Conservation (phyloP, 2,888 invertebrate species). For the Steromphala cineraria region DNA sequence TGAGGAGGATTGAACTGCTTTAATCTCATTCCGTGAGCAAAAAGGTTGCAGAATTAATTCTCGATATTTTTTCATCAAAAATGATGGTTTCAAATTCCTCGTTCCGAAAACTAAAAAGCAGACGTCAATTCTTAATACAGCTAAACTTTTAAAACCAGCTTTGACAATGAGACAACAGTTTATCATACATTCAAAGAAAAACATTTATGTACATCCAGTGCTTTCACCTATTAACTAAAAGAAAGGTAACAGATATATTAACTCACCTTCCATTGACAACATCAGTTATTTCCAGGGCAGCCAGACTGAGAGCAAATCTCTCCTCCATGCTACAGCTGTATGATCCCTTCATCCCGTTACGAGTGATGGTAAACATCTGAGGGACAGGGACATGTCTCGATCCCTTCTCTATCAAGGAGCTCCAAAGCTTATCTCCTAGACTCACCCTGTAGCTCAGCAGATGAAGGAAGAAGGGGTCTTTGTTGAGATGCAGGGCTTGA, state of each 20-base stretch:
- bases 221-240: background rate
- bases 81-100: no score
- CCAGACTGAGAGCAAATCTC: constrained; percentile 23
- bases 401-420: background rate
- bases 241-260: background rate
- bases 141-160: no score
- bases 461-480: constrained; percentile 32
- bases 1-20: no score
- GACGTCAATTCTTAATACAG: no score
- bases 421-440: constrained; percentile 31
- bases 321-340: constrained; percentile 26
- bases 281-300: constrained; percentile 27
- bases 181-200: no score
- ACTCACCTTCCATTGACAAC: background rate
- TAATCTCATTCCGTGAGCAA: no score
- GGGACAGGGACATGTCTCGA: background rate
- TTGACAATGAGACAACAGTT: no score
- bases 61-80: no score
- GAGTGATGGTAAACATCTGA: background rate
- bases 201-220: no score
- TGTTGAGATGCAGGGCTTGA: constrained; percentile 27
- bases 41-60: no score
- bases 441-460: constrained; percentile 32
- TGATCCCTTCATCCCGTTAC: background rate
- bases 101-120: no score